Base-by-base conservation (phyloP, 2,888 invertebrate species). In the Amblyteles armatorius region DNA sequence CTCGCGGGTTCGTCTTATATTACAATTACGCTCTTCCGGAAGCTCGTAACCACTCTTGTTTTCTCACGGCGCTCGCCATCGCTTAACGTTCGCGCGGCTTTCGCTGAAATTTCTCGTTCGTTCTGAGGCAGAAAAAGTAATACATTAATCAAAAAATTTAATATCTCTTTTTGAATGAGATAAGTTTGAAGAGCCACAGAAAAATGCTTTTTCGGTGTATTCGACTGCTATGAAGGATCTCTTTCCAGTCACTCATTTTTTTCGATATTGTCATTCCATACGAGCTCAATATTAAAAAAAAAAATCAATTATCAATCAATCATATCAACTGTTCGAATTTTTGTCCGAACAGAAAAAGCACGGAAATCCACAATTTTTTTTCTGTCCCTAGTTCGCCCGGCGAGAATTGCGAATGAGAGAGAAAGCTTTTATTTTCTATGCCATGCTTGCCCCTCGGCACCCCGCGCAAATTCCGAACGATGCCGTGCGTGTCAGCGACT, bases 1-100 rank as follows among this genome's bases (percentile, higher is more conserved):
- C 22, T 4, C 57, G 22, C 57, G 48, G 50, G 50, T 76, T 50
- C n/a, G 40, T 76, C 36, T 68, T 22, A 73, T 73, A 78, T 81
- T 60, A 80, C 77, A 84, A 84, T 84, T 78, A 81, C 65, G 57
- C 77, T 81, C 50, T 79, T 40, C 57, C 60, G 19, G 36, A 44
- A 76, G 63, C 63, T 50, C n/a, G 52, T 50, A 60, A 57, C 55
- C 40, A 50, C 52, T 50, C 19, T 73, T 72, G 22, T 16, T 78
- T 74, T 73, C 60, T 81, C 78, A 48, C 67, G 19, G 29, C 57
- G 16, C 48, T 69, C 44, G 16, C 33, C 22, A 13, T 60, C 60
- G 33, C 7, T 60, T 60, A 79, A 69, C 48, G 63, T 50, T 40
- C 36, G 33, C 60, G n/a, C 19, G 50, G 63, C 65, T 72, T 79